phyloP scores from a whole-genome alignment of 2,888 invertebrate species.

The Metacarcinus magister region DNA sequence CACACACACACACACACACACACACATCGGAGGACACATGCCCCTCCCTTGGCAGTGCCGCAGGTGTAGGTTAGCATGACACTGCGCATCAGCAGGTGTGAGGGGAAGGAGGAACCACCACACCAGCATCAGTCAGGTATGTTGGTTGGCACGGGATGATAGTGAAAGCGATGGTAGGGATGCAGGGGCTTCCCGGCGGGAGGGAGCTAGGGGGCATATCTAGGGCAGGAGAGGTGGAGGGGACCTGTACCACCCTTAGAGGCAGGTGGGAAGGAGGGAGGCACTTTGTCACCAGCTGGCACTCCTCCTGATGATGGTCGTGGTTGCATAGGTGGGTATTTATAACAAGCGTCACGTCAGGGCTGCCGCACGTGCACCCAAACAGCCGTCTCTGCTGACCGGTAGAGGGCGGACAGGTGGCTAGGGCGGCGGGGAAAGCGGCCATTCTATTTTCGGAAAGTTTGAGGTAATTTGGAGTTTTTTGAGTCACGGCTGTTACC shows the following conservation, averaged over 20 bases:
- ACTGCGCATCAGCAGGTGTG: too few species aligned
- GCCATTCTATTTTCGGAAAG: background rate
- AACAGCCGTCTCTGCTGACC: background rate
- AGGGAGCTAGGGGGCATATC: background rate
- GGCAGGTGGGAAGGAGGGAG: background rate
- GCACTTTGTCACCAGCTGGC: background rate
- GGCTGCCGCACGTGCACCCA: background rate
- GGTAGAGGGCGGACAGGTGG: too few species aligned
- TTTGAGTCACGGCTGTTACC: background rate
- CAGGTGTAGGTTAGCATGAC: background rate
- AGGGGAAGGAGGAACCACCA: background rate
- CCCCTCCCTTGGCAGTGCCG: background rate
- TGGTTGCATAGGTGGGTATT: constrained; percentile 34
- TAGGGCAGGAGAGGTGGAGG: background rate
- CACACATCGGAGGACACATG: too few species aligned
- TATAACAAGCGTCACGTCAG: background rate
- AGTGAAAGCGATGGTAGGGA: background rate
- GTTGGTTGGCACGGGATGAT: background rate
- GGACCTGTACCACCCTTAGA: background rate
- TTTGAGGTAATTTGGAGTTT: background rate
- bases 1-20: too few species aligned
- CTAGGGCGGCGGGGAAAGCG: background rate
- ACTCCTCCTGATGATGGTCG: background rate
- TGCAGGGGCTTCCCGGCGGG: background rate
- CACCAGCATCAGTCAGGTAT: background rate